phyloP scores from a whole-genome alignment of 2,797 vertebrate genomes.

The Tauraco hartlaubi region DNA sequence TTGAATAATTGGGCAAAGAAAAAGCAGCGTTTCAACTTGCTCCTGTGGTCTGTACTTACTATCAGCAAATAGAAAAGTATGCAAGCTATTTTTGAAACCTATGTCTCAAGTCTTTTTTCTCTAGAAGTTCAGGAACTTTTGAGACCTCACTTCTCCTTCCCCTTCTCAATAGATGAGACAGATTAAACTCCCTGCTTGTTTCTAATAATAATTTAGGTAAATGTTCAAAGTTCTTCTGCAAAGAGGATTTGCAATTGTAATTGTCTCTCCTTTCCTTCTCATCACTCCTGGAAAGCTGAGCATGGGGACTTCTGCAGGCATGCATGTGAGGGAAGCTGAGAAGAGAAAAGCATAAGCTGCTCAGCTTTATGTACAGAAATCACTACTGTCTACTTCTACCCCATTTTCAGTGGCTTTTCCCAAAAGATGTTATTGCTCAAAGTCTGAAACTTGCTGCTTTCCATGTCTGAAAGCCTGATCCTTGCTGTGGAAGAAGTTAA shows the following conservation, averaged over 20 bases:
- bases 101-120: not conserved
- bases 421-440: not conserved
- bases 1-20: not conserved
- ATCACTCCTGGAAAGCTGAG: not conserved
- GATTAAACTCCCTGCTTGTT: not conserved
- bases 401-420: not conserved
- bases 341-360: not conserved
- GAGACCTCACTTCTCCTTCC: not conserved
- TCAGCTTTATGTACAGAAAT: not conserved
- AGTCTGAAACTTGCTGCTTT: not conserved
- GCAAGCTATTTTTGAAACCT: not conserved
- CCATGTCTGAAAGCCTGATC: not conserved
- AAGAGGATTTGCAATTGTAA: not conserved
- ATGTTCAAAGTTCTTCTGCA: not conserved
- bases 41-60: not conserved
- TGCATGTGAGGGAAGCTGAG: not conserved
- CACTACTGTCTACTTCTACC: accelerated
- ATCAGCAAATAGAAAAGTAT: not conserved
- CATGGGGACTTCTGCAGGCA: not conserved
- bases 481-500: not conserved
- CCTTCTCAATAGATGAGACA: accelerated
- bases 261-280: not conserved
- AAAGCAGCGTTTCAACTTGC: conserved; percentile 6
- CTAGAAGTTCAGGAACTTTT: not conserved
- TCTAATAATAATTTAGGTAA: not conserved